Percentiles rank a stretch among this genome's conserved stretches.
Evolutionary conservation across 2,113 vertebrate species (phyloP).

Genomic region (Pseudopodoces humilis): DNA sequence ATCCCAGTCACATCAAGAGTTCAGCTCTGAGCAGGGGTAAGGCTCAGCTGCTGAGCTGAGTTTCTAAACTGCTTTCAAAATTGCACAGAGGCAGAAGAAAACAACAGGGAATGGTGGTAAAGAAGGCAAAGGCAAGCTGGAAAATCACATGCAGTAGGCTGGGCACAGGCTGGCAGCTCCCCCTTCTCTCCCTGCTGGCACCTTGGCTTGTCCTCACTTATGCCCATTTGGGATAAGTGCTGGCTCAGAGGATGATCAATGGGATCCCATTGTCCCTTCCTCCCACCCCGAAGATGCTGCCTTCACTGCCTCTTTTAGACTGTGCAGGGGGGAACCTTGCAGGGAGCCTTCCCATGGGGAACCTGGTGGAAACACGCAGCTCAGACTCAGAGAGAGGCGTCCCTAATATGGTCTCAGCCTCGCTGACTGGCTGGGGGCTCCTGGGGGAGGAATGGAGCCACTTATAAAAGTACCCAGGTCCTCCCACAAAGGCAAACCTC

Average conservation of each 20-base stretch:
- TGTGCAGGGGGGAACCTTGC: not conserved
- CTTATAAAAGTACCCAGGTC: conserved; percentile 49
- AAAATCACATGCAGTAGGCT: not conserved
- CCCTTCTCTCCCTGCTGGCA: not conserved
- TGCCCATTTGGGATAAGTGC: not conserved
- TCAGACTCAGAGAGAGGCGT: not conserved
- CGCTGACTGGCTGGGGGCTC: conserved; percentile 20
- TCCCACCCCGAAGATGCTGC: not conserved
- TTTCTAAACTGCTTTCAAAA: not conserved
- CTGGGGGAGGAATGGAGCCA: not conserved
- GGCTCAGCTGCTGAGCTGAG: not conserved
- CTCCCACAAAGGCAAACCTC: conserved; percentile 19
- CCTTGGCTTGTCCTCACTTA: not conserved
- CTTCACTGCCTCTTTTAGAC: not conserved
- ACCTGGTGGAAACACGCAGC: not conserved
- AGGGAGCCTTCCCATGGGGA: not conserved
- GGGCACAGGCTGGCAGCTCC: not conserved
- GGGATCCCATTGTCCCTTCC: not conserved
- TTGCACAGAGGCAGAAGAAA: not conserved
- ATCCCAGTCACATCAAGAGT: not conserved
- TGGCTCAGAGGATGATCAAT: not conserved
- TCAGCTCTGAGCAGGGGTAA: not conserved
- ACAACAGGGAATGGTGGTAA: fast-evolving
- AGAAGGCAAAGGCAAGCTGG: not conserved
- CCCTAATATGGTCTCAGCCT: conserved; percentile 42